These are phyloP conservation scores for Drosophila pseudoananassae DNA, from an alignment of 1,140 invertebrate species.

Conservation along the genomic window DNA sequence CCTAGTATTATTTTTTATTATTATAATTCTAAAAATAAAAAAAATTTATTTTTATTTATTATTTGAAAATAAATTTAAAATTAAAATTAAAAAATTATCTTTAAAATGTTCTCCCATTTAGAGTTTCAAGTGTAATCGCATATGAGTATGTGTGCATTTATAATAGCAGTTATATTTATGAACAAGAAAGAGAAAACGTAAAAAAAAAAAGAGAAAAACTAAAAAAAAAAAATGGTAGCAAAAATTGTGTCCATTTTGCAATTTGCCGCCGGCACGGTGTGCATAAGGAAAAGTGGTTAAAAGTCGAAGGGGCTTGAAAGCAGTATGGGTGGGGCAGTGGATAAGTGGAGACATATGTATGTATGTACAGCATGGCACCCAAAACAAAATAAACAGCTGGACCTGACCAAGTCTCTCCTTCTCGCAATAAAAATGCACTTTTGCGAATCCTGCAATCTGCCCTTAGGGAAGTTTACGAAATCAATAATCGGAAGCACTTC, in stretches of 20 bases:
- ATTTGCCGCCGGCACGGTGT: slow-evolving; percentile 50
- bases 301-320: not conserved
- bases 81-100: not conserved
- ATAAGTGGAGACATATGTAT: slow-evolving; percentile 34
- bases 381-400: slow-evolving; percentile 6
- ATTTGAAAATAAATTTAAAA: not conserved
- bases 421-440: not conserved
- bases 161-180: slow-evolving; percentile 64
- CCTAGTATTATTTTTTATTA: no score
- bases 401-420: not conserved
- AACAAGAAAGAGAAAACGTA: slow-evolving; percentile 50
- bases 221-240: slow-evolving; percentile 51
- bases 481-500: slow-evolving; percentile 8
- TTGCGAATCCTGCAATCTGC: not conserved
- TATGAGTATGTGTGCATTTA: slow-evolving; percentile 45
- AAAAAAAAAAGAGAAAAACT: slow-evolving; percentile 13
- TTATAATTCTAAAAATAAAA: no score
- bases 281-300: slow-evolving; percentile 34
- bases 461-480: slow-evolving; percentile 12
- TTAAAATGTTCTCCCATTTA: not conserved
- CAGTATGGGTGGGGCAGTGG: slow-evolving; percentile 6
- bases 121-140: slow-evolving; percentile 6
- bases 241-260: slow-evolving; percentile 62
- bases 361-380: slow-evolving; percentile 7
- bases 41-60: no score